Percentiles rank a stretch among this genome's conserved stretches.
Conservation (phyloP, 2,113 vertebrate genomes). For the Ceyx cyanopectus region DNA sequence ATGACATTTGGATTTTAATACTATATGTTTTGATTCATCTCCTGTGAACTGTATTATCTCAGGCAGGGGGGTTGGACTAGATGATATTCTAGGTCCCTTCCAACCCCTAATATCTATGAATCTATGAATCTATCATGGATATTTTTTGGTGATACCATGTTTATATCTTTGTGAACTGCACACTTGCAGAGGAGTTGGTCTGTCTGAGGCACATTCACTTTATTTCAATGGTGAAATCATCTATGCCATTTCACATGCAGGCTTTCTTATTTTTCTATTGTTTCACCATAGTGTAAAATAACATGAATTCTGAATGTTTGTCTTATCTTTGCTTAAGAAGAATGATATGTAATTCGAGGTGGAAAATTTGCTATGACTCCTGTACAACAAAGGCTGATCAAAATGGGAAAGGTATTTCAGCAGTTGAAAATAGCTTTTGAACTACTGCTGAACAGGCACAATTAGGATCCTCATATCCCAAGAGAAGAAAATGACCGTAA, state of each 20-base stretch:
- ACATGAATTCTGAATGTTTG: background rate
- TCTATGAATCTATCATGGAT: background rate
- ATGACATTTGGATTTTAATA: background rate
- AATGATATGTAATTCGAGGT: background rate
- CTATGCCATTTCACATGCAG: background rate
- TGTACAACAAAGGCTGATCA: background rate
- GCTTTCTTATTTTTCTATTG: background rate
- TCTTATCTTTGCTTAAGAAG: background rate
- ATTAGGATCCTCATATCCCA: background rate
- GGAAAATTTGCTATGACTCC: background rate
- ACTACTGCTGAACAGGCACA: background rate
- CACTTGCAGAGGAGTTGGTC: background rate
- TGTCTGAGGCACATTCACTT: background rate
- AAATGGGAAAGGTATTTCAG: background rate
- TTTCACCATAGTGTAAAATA: background rate
- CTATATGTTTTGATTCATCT: background rate
- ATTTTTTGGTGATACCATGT: background rate
- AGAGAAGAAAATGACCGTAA: background rate
- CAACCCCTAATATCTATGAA: no score
- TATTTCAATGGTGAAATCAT: background rate
- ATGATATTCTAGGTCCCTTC: no score
- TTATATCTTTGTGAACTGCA: background rate
- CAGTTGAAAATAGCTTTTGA: background rate
- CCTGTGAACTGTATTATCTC: background rate
- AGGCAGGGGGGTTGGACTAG: no score